These are phyloP conservation scores for Aradus depressus DNA, from an alignment of 2,888 invertebrate genomes.

Conservation along the genomic window DNA sequence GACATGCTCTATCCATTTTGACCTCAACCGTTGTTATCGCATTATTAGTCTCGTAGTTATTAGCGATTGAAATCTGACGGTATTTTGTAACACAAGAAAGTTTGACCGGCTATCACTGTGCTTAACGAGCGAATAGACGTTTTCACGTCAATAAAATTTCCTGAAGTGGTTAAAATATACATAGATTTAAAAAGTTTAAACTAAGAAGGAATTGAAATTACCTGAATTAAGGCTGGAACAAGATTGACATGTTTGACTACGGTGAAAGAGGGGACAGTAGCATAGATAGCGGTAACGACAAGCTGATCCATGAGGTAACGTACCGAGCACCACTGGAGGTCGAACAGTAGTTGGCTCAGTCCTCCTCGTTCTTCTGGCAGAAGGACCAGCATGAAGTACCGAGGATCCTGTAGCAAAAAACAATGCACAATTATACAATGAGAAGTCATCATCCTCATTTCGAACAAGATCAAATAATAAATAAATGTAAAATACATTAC, in stretches of 20 bases:
- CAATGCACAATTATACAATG: constrained; percentile 2
- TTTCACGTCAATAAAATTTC: too few species aligned
- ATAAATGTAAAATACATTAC: constrained; percentile 41
- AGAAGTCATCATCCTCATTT: neutral
- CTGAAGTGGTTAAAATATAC: too few species aligned
- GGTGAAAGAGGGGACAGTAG: constrained; percentile 68
- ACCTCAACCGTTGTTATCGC: too few species aligned
- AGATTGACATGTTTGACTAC: constrained; percentile 66
- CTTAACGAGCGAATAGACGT: too few species aligned
- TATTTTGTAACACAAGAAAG: too few species aligned
- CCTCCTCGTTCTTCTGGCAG: constrained; percentile 51
- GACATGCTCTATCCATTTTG: too few species aligned
- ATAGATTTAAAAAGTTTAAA: too few species aligned
- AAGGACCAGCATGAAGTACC: constrained; percentile 64
- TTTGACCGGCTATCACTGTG: too few species aligned
- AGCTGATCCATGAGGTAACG: constrained; percentile 56
- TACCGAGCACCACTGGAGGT: constrained; percentile 51
- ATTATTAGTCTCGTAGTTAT: too few species aligned
- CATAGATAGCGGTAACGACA: constrained; percentile 58
- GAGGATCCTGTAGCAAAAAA: constrained; percentile 38
- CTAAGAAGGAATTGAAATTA: too few species aligned
- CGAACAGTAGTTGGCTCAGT: constrained; percentile 51
- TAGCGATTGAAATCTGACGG: too few species aligned
- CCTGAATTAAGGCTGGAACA: constrained; percentile 71
- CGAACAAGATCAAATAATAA: neutral